Percentiles rank a stretch among this genome's conserved stretches.
phyloP scores from a whole-genome alignment of 2,888 invertebrate species.

The Agriotes lineatus region DNA sequence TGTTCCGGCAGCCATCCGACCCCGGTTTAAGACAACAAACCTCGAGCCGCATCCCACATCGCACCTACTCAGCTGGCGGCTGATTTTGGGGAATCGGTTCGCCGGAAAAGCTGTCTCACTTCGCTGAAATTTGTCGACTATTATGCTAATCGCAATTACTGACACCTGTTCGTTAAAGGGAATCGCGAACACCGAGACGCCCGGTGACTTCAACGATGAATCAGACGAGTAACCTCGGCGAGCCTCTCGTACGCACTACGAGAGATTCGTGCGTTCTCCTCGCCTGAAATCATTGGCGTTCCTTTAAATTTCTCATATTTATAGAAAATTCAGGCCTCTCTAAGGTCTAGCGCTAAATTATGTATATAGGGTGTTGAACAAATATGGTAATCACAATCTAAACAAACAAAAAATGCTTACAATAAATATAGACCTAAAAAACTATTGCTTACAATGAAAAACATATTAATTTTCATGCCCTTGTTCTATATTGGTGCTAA shows the following conservation, averaged over 20 bases:
- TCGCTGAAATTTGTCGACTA: background rate
- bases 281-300: no score
- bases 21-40: conserved; percentile 47
- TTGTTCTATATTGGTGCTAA: no score
- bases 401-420: no score
- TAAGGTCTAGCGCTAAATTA: no score
- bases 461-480: no score
- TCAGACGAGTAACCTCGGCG: conserved; percentile 39
- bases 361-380: no score
- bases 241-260: background rate
- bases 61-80: conserved; percentile 32
- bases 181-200: background rate
- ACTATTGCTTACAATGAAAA: no score
- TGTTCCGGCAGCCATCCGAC: conserved; percentile 51
- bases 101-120: background rate
- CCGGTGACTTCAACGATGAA: conserved; percentile 40
- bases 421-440: no score
- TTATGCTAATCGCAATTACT: background rate
- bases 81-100: conserved; percentile 5
- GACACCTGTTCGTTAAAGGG: background rate
- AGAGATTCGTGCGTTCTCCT: no score
- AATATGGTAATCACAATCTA: no score
- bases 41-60: conserved; percentile 43
- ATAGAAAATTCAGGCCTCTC: no score
- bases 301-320: no score